phyloP scores from a whole-genome alignment of 2,797 vertebrate genomes.

The Mycteria americana region DNA sequence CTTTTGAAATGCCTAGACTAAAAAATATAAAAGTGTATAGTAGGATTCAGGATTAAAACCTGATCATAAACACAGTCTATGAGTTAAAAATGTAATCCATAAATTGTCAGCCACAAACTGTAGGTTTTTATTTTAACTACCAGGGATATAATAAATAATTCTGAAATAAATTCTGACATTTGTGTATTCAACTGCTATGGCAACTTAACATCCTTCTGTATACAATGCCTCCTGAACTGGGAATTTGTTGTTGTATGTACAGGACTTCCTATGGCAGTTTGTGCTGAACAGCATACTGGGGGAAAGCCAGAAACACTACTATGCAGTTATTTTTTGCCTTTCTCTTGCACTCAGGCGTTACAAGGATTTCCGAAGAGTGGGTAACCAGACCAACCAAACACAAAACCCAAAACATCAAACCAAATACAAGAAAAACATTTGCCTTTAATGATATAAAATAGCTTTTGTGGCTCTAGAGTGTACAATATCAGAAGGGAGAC shows the following conservation, averaged over 20 bases:
- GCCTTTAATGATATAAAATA: neutral
- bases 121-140: slow-evolving; percentile 48
- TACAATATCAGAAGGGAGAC: neutral
- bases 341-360: neutral
- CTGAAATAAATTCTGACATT: slow-evolving; percentile 53
- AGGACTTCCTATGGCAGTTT: neutral
- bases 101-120: neutral
- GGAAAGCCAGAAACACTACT: neutral
- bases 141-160: slow-evolving; percentile 51
- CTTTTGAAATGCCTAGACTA: neutral
- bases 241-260: neutral
- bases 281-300: neutral
- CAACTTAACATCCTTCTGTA: slow-evolving; percentile 13
- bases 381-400: neutral
- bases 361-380: neutral
- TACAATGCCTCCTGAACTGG: neutral
- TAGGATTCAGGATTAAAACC: neutral
- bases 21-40: neutral
- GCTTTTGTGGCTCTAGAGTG: neutral
- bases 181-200: neutral
- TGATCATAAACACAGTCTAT: neutral
- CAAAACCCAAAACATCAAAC: neutral
- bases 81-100: slow-evolving; percentile 7
- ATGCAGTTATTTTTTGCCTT: neutral
- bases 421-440: neutral